Evolutionary conservation across 2,888 invertebrate species (phyloP).

Genomic region (Mycalesis mineus): DNA sequence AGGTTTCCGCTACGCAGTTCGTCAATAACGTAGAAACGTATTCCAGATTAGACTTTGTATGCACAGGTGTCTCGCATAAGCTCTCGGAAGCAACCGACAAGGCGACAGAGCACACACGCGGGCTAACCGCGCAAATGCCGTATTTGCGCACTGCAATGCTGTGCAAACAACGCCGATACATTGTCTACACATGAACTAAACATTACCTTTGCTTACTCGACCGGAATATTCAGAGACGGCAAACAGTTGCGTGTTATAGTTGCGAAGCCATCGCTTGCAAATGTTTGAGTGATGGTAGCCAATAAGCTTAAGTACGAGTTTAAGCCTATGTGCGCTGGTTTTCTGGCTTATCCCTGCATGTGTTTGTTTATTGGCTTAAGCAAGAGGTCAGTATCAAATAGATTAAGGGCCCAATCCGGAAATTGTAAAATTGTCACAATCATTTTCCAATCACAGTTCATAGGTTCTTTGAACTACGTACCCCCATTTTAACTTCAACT

Average conservation of each 20-base stretch:
- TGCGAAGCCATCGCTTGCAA: constrained; percentile 42
- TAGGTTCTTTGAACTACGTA: no score
- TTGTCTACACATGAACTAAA: constrained; percentile 37
- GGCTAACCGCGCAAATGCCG: constrained; percentile 23
- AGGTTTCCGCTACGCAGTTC: no score
- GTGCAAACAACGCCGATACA: no score
- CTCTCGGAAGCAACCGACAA: constrained; percentile 7
- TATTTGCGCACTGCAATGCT: constrained; percentile 35
- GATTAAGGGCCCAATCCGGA: no score
- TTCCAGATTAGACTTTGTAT: not conserved
- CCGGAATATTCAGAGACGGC: constrained; percentile 34
- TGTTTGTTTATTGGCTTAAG: no score
- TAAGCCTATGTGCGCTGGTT: no score
- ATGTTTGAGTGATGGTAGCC: constrained; percentile 64
- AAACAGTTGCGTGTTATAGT: constrained; percentile 34
- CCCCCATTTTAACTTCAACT: no score
- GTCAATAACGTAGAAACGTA: not conserved
- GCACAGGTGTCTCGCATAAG: not conserved
- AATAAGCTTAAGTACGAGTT: no score
- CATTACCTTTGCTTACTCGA: constrained; percentile 46
- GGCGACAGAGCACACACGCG: constrained; percentile 24
- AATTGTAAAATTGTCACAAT: no score
- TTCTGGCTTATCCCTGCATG: no score
- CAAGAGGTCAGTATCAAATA: no score
- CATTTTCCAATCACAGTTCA: no score